Base-by-base conservation (phyloP, 23 tunicate genomes). In the Oikopleura dioica region DNA sequence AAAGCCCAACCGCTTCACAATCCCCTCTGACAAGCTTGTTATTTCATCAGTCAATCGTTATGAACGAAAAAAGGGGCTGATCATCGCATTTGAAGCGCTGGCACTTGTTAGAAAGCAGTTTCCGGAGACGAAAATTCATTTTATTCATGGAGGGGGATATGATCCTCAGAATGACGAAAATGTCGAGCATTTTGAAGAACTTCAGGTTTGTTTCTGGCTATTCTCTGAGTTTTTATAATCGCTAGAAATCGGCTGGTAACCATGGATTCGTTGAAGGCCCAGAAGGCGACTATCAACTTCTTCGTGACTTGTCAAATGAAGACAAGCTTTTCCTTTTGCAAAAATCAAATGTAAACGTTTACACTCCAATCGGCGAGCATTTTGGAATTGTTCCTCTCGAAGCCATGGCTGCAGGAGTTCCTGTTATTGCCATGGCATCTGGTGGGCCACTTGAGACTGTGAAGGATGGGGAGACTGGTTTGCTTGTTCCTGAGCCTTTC, bases 351-450 rank as follows among this genome's bases (percentile, higher is more conserved):
- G 9, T 44, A 9, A 44, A 44, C 55, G 50, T 91, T 9, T 91
- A 91, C 84, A 91, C 97, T 0, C 97, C 97, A 23, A 68, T 76
- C 37, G 81, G 85, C 51, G 97, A 91, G 68, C 97, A 91, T 78
- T 91, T 85, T 78, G 97, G 97, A 21, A 91, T 91, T 2, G 97
- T 91, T 32, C 97, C 97, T 24, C 58, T 91, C 2, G 97, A 91
- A 76, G 82, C 97, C 0, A 91, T 91, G 97, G 85, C 80, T 76
- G 78, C 79, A 83, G 77, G 85, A 78, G 87, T 83, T 68, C 97
- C 97, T 1, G 97, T 91, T 63, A 85, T 91, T 1, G 97, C 92
- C 1, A 87, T 91, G 77, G 80, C 82, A 81, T 85, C 81, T 51
- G 97, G 97, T 5, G 97, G 97, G 16, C 97, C 97, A 31, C 30